Conservation (phyloP, 2,113 vertebrate genomes). For the Eurystomus gularis region DNA sequence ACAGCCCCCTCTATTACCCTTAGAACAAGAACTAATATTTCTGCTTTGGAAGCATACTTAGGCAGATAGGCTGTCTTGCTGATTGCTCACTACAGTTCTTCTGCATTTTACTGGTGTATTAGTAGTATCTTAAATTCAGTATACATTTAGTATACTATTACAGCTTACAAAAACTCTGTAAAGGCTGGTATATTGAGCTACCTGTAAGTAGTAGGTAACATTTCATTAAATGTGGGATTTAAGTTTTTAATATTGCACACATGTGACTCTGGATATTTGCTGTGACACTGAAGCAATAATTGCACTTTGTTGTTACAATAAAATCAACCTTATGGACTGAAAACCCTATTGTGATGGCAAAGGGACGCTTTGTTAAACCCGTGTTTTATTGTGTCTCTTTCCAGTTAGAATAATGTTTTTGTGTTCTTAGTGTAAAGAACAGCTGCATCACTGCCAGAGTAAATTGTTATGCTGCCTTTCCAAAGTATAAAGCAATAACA, state of each 20-base stretch:
- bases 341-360: background rate
- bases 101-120: background rate
- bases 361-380: background rate
- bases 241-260: background rate
- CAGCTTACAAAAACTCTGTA: background rate
- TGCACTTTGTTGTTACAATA: background rate
- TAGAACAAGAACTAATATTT: background rate
- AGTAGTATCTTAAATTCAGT: background rate
- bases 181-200: background rate
- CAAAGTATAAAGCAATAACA: background rate
- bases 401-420: background rate
- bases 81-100: background rate
- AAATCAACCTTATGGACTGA: background rate
- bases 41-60: background rate
- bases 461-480: background rate
- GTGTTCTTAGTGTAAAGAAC: background rate
- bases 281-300: background rate
- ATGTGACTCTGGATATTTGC: background rate
- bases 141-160: background rate
- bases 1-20: background rate
- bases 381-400: background rate
- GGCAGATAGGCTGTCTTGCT: background rate
- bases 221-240: background rate
- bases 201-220: background rate
- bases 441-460: background rate